phyloP scores from a whole-genome alignment of 1,140 invertebrate species.

The Drosophila albomicans region DNA sequence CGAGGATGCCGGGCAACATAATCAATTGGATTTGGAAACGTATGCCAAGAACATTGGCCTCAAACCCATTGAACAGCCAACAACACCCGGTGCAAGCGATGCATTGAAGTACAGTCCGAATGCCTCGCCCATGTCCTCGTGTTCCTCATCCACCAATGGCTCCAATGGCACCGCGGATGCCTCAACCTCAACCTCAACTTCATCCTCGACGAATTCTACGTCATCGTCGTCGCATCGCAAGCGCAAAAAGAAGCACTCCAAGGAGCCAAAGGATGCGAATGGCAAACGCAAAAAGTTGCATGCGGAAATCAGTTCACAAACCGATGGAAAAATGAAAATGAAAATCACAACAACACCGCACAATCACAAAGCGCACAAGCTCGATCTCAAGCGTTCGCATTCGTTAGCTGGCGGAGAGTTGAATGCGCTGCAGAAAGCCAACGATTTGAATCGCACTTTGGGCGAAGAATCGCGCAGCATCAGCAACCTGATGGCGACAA shows the following conservation, averaged over 20 bases:
- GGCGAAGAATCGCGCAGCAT: constrained; percentile 71
- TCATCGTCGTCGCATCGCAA: constrained; percentile 78
- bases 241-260: constrained; percentile 84
- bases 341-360: constrained; percentile 71
- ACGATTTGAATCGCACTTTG: constrained; percentile 64
- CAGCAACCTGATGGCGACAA: constrained; percentile 57
- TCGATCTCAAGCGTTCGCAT: constrained; percentile 70
- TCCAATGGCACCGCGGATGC: constrained; percentile 55
- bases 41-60: constrained; percentile 84
- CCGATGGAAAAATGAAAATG: constrained; percentile 83
- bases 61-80: constrained; percentile 69
- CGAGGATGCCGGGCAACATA: constrained; percentile 41
- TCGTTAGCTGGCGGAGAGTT: constrained; percentile 65
- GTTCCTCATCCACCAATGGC: constrained; percentile 69
- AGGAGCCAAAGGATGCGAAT: constrained; percentile 78
- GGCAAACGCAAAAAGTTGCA: constrained; percentile 79
- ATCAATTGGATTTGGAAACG: constrained; percentile 74
- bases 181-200: constrained; percentile 15
- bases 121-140: constrained; percentile 78
- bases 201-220: background rate
- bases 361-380: constrained; percentile 65
- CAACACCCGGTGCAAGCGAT: constrained; percentile 10
- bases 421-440: constrained; percentile 35
- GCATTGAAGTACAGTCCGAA: constrained; percentile 69
- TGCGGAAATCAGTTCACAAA: constrained; percentile 80